These are phyloP conservation scores for Enteromius thamalakanensis DNA, from an alignment of 2,797 vertebrate genomes.

Conservation along the genomic window DNA sequence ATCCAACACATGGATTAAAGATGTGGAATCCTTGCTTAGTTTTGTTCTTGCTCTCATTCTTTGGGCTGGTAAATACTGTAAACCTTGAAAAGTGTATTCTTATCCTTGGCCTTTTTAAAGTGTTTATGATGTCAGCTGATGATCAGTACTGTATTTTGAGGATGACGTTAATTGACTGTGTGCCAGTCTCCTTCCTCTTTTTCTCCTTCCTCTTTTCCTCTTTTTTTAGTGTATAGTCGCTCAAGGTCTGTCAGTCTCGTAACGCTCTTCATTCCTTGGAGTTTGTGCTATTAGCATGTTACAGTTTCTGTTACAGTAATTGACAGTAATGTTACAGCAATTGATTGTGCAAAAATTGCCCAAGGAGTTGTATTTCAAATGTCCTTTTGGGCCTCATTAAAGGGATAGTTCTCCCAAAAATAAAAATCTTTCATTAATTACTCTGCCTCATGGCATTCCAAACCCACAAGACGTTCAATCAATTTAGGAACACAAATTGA, in stretches of 20 bases:
- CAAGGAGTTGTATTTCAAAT: not conserved
- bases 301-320: not conserved
- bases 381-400: not conserved
- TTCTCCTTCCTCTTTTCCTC: not conserved
- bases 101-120: not conserved
- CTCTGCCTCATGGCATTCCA: not conserved
- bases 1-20: not conserved
- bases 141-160: not conserved
- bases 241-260: not conserved
- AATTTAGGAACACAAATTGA: not conserved
- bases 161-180: not conserved
- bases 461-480: not conserved
- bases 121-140: not conserved
- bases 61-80: not conserved
- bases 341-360: not conserved
- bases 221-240: not conserved
- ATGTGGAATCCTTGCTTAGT: not conserved
- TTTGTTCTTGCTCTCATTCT: not conserved
- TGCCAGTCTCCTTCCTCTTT: conserved; percentile 16
- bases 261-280: not conserved
- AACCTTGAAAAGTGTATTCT: not conserved
- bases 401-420: not conserved
- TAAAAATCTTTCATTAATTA: not conserved
- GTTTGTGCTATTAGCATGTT: conserved; percentile 1
- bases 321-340: not conserved